These are phyloP conservation scores for Tragopan temminckii DNA, from an alignment of 2,797 vertebrate species.

Conservation along the genomic window DNA sequence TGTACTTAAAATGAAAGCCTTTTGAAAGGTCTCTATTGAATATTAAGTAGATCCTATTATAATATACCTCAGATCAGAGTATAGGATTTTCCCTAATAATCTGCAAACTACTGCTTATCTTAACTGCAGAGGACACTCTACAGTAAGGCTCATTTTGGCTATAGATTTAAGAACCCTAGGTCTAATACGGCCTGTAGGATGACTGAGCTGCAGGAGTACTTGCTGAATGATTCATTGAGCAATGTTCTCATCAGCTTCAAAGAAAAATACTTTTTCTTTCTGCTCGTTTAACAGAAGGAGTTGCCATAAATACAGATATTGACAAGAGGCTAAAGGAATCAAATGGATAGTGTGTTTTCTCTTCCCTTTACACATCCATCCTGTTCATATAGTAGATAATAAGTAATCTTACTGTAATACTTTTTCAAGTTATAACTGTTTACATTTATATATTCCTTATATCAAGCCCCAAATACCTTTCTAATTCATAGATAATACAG, in stretches of 20 bases:
- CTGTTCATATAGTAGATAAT: neutral
- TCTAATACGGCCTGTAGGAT: constrained; percentile 39
- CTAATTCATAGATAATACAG: neutral
- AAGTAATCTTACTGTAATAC: constrained; percentile 8
- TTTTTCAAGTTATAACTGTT: constrained; percentile 22
- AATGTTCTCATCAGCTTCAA: constrained; percentile 55
- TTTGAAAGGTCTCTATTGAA: constrained; percentile 51
- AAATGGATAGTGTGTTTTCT: constrained; percentile 21
- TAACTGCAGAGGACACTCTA: constrained; percentile 27
- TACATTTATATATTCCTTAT: neutral
- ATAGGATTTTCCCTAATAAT: constrained; percentile 68
- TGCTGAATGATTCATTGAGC: constrained; percentile 75
- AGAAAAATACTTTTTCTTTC: constrained; percentile 66
- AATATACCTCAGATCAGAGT: constrained; percentile 64
- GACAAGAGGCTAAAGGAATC: constrained; percentile 47
- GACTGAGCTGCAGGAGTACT: constrained; percentile 46
- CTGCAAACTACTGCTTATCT: constrained; percentile 64
- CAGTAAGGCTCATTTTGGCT: constrained; percentile 54
- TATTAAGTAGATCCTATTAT: constrained; percentile 72
- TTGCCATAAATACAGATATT: constrained; percentile 51
- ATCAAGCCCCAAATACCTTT: neutral
- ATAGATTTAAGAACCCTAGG: constrained; percentile 48
- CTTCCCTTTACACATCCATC: neutral
- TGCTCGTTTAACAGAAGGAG: constrained; percentile 61
- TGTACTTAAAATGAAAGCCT: constrained; percentile 65